Evolutionary conservation across 1,140 invertebrate genomes (phyloP).

Genomic region (Amphibalanus amphitrite): DNA sequence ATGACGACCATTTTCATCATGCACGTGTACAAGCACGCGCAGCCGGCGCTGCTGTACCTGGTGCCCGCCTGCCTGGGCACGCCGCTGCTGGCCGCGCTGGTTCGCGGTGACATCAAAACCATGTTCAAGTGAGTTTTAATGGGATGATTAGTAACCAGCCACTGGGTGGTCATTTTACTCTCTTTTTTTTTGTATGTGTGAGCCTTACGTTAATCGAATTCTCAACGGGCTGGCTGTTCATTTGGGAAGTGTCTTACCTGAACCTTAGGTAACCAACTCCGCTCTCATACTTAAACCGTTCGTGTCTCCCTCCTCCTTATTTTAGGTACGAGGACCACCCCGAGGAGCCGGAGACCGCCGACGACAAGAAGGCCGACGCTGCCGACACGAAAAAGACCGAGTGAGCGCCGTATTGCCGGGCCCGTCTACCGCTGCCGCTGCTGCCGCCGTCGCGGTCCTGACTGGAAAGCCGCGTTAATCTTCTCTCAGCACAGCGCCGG

Average conservation of each 20-base stretch:
- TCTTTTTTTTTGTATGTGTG: neutral
- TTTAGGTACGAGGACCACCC: slow-evolving; percentile 25
- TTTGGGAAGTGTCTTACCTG: too few species aligned
- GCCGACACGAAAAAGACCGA: slow-evolving; percentile 5
- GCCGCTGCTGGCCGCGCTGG: slow-evolving; percentile 64
- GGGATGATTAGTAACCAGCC: too few species aligned
- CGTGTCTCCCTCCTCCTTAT: too few species aligned
- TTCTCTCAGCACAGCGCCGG: too few species aligned
- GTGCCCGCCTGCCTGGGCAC: slow-evolving; percentile 88
- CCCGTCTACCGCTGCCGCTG: too few species aligned
- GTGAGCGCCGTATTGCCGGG: neutral
- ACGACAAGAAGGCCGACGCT: slow-evolving; percentile 8
- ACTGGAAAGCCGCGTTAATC: too few species aligned
- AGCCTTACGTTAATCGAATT: too few species aligned
- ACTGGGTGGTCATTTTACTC: neutral
- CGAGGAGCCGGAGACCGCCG: slow-evolving; percentile 9
- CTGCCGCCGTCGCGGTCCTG: too few species aligned
- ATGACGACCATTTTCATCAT: slow-evolving; percentile 90
- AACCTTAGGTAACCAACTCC: too few species aligned
- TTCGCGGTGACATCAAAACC: slow-evolving; percentile 78
- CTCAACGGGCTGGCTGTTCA: too few species aligned
- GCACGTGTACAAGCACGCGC: slow-evolving; percentile 97
- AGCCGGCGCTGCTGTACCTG: slow-evolving; percentile 92
- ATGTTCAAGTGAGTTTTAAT: slow-evolving; percentile 63
- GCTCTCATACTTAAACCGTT: too few species aligned